Evolutionary conservation across 2,888 invertebrate genomes (phyloP), one percentile per base, ranked within the genome.

Genomic region (Tetragnatha montana): DNA sequence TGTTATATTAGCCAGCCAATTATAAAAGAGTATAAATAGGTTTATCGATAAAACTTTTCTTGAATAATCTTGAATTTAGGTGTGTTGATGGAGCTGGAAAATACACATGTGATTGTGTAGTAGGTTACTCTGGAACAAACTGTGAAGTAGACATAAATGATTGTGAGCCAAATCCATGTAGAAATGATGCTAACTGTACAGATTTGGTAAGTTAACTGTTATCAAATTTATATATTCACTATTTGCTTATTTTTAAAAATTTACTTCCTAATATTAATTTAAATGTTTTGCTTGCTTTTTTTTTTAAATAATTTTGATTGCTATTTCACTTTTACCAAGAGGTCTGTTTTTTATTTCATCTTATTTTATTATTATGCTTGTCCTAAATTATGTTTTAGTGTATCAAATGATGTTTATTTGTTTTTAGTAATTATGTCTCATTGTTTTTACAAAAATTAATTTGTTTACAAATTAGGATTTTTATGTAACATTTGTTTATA

Each of bases 61-160:
- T 71, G 6, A 12, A 19, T 7, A 71, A 35, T 12, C 35, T 35
- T 35, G 35, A 35, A 35, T 91, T 14, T 91, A 91, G 97, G 21
- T 87, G 85, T 81, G 81, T 90, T 22, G 87, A 87, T 80, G 91
- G 87, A 19, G 91, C 92, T 10, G 92, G 92, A 17, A 95, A 94
- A 8, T 98, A 97, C 94, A 95, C 96, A 91, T 98, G 98, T 93
- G 94, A 94, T 92, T 98, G 97, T 94, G 94, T 95, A 91, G 93
- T 94, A 19, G 97, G 97, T 0, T 97, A 95, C 93, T 94, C 95
- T 94, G 98, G 98, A 21, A 94, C 94, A 19, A 95, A 95, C 86
- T 94, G 94, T 92, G 91, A 92, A 82, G 94, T 94, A 47, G 92
- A 92, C 75, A 97, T 97, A 92, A 95, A 97, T 93, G 97, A 97